phyloP scores from a whole-genome alignment of 1,140 invertebrate species.

The Lepidurus arcticus region DNA sequence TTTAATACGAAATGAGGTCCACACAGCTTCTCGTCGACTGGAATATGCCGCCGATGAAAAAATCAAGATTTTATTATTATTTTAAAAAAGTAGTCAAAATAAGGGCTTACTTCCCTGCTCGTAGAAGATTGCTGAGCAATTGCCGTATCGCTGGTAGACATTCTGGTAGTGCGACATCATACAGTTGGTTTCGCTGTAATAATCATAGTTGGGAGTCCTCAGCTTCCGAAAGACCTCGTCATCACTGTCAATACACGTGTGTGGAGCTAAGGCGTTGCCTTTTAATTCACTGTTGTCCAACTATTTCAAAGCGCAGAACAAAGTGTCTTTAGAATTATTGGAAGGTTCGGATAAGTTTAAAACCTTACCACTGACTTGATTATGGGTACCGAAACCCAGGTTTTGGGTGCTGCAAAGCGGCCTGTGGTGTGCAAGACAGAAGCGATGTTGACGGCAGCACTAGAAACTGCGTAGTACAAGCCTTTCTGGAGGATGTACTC shows the following conservation, averaged over 20 bases:
- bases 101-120: not conserved
- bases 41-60: too few species aligned
- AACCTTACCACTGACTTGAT: not conserved
- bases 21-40: not conserved
- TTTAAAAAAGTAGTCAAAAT: not conserved
- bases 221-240: not conserved
- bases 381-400: not conserved
- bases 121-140: not conserved
- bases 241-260: not conserved
- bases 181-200: not conserved
- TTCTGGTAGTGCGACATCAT: not conserved
- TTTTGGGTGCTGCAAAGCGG: not conserved
- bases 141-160: not conserved
- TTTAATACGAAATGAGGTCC: not conserved
- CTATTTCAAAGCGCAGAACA: not conserved
- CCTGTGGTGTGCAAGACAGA: not conserved
- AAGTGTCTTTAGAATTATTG: too few species aligned
- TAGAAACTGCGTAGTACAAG: not conserved
- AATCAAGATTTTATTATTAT: too few species aligned
- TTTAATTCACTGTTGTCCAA: not conserved
- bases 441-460: not conserved
- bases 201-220: not conserved
- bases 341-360: not conserved
- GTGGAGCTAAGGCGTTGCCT: not conserved
- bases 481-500: not conserved